phyloP scores from a whole-genome alignment of 2,113 vertebrate species.

The Axis porcinus region DNA sequence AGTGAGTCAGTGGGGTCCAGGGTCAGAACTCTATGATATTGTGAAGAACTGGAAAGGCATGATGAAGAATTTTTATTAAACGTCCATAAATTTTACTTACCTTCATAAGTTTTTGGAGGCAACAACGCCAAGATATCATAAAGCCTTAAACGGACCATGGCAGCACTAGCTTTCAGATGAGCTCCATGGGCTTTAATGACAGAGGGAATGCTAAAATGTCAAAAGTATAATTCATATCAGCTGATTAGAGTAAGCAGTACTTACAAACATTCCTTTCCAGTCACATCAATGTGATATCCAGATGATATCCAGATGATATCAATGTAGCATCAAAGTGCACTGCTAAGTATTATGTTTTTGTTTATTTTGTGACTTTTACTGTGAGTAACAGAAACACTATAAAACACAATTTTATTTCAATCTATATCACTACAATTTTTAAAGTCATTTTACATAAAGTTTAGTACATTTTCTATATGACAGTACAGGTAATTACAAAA shows the following conservation, averaged over 20 bases:
- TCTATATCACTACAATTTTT: neutral
- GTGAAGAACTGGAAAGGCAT: neutral
- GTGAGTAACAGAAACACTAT: neutral
- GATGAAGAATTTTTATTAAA: neutral
- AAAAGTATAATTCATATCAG: conserved; percentile 28
- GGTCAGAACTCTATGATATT: neutral
- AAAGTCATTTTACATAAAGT: conserved; percentile 24
- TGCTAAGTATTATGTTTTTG: neutral
- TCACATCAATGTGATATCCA: neutral
- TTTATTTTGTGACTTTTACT: neutral
- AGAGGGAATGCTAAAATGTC: conserved; percentile 88
- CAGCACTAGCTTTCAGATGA: conserved; percentile 98
- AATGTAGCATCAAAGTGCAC: neutral
- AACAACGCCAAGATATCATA: conserved; percentile 98
- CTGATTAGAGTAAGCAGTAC: neutral
- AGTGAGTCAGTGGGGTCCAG: neutral
- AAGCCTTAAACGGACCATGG: conserved; percentile 97
- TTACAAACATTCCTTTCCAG: neutral
- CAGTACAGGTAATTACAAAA: conserved; percentile 16
- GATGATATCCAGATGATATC: neutral
- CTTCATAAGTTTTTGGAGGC: conserved; percentile 98
- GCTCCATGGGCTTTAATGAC: conserved; percentile 97
- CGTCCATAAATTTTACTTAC: conserved; percentile 75
- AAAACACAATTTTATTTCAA: neutral
- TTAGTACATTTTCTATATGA: neutral